A percentile compares a stretch with the other conserved stretches of the same genome.
Conservation (phyloP, 2,888 invertebrate genomes). For the Caenorhabditis plicata region DNA sequence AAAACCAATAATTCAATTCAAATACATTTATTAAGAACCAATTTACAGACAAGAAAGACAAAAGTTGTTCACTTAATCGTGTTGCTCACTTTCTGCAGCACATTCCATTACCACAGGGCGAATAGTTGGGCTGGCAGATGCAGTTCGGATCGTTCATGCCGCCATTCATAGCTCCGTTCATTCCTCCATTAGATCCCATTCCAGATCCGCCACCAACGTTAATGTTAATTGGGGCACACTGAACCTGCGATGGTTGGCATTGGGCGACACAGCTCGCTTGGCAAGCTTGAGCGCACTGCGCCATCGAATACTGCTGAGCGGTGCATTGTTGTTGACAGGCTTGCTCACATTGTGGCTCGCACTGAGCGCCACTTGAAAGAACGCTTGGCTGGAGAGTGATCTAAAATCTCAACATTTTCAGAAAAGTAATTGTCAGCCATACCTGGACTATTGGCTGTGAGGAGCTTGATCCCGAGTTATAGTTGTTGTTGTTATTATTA, state of each 20-base stretch:
- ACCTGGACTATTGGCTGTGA: constrained; percentile 20
- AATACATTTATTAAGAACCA: no score
- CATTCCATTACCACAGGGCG: constrained; percentile 23
- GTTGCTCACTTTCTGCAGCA: constrained; percentile 26
- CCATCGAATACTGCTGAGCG: constrained; percentile 19
- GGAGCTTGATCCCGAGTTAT: no score
- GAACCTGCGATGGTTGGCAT: constrained; percentile 21
- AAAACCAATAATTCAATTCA: no score
- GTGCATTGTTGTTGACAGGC: constrained; percentile 26
- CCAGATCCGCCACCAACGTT: no score
- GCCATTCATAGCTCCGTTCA: no score
- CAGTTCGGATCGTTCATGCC: constrained; percentile 4
- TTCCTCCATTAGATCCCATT: no score
- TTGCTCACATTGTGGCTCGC: constrained; percentile 26
- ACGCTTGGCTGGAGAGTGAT: constrained; percentile 22
- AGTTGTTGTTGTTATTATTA: no score
- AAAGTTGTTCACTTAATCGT: no score
- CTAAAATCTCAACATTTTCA: constrained; percentile 1
- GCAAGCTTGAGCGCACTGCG: constrained; percentile 29
- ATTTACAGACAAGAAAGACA: no score
- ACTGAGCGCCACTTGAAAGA: constrained; percentile 21
- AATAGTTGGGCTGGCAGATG: constrained; percentile 26
- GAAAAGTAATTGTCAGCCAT: neutral
- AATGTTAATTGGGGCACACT: constrained; percentile 11
- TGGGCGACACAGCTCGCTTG: constrained; percentile 24